Base-by-base conservation (phyloP, 2,888 invertebrate genomes). In the Pilophorus perplexus region DNA sequence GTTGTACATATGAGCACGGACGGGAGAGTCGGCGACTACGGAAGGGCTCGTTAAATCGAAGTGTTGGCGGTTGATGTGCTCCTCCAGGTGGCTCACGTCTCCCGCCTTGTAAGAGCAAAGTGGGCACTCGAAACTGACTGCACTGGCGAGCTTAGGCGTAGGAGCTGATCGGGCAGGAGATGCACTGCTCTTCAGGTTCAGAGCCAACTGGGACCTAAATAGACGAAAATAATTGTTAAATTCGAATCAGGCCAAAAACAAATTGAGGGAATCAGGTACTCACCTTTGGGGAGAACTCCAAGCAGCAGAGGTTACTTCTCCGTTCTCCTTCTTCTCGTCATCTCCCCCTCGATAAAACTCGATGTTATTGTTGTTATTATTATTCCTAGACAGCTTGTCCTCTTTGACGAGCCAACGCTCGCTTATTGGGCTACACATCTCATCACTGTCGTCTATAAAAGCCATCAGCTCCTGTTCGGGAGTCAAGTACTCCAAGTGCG, bases 21-120 rank as follows among this genome's bases (percentile, higher is more conserved):
- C 42, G 5, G 66, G 64, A 6, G 60, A 22, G 42, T 69, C 68
- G 5, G 72, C 66, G 6, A 71, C 65, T 66, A 77, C 75, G 2
- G 76, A 76, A 10, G 89, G 89, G 46, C 88, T 89, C 5, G 87
- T 89, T 42, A 88, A 79, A 77, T 90, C 89, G 78, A 91, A 90
- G 77, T 90, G 90, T 70, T 87, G 86, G 57, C 90, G 82, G 77
- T 91, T 90, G 75, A 90, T 87, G 77, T 91, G 91, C 76, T 90
- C 89, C 75, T 90, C 89, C 70, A 90, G 79, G 74, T 85, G 84
- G 69, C 82, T 79, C 1, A 89, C 87, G 78, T 86, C 87, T 75
- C 84, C 83, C 74, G 88, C 88, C 68, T 82, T 85, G 74, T 87
- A 88, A 73, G 85, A 85, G 77, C 90, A 90, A 77, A 90, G 81